A percentile compares a stretch with the other conserved stretches of the same genome.
These are phyloP conservation scores for Brachystomella parvula DNA, from an alignment of 1,140 invertebrate genomes.

Conservation along the genomic window DNA sequence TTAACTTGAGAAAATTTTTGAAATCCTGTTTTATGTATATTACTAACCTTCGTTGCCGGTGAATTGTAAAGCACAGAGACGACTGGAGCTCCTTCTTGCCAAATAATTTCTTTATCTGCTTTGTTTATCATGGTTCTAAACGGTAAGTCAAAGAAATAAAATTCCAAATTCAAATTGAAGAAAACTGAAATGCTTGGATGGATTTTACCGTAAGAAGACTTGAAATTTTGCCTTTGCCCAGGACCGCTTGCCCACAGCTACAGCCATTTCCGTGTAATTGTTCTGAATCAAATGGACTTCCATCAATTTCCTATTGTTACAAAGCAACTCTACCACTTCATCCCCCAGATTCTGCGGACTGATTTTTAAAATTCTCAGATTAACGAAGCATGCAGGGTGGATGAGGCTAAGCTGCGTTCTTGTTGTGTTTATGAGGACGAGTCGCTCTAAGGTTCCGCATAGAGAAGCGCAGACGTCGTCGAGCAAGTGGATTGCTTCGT, in stretches of 20 bases:
- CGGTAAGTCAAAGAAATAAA: too few species aligned
- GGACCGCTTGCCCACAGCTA: constrained; percentile 42
- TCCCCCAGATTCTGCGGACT: constrained; percentile 74
- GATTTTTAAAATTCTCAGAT: constrained; percentile 46
- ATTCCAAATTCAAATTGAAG: background rate
- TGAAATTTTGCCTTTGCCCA: constrained; percentile 28
- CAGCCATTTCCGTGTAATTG: constrained; percentile 49
- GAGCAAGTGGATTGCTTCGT: constrained; percentile 59
- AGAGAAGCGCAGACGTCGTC: constrained; percentile 64
- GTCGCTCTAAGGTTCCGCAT: constrained; percentile 53
- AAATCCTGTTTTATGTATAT: background rate
- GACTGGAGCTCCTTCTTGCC: constrained; percentile 56
- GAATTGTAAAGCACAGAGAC: constrained; percentile 59
- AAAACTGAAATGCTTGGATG: background rate
- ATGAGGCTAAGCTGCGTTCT: constrained; percentile 63
- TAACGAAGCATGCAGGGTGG: constrained; percentile 68
- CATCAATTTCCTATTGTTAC: constrained; percentile 53
- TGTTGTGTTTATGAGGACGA: constrained; percentile 68
- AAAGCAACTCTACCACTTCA: constrained; percentile 61
- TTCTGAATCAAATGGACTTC: constrained; percentile 73
- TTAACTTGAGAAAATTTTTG: constrained; percentile 31
- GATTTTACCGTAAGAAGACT: constrained; percentile 28
- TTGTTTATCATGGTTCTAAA: constrained; percentile 39
- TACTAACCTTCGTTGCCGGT: constrained; percentile 52
- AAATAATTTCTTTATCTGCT: constrained; percentile 44